Evolutionary conservation across 2,797 vertebrate genomes (phyloP).

Genomic region (Australoheros facetus): DNA sequence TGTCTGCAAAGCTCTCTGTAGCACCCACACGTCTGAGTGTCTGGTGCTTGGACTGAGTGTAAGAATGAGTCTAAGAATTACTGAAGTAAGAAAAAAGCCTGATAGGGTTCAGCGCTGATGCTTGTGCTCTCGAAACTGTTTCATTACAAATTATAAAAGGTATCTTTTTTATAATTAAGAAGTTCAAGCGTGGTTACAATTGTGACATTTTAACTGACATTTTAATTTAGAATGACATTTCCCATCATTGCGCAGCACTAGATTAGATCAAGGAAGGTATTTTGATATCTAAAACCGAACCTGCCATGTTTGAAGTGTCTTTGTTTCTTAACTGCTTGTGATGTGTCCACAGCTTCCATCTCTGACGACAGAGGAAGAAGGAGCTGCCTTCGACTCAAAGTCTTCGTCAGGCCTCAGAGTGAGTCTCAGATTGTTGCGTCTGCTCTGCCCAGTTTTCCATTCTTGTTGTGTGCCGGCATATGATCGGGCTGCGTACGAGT

Average conservation of each 20-base stretch:
- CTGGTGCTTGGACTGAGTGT: neutral
- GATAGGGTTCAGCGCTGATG: neutral
- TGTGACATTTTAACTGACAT: constrained; percentile 24
- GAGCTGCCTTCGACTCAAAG: constrained; percentile 94
- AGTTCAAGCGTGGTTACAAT: constrained; percentile 14
- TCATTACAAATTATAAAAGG: neutral
- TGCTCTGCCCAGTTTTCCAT: constrained; percentile 7
- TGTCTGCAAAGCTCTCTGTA: neutral
- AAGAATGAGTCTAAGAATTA: neutral
- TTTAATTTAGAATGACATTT: constrained; percentile 25
- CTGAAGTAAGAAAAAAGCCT: neutral
- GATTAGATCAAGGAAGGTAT: constrained; percentile 9
- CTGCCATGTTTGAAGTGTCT: neutral
- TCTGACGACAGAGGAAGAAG: constrained; percentile 90
- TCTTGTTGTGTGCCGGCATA: neutral
- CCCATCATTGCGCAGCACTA: neutral
- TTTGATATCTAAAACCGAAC: constrained; percentile 1
- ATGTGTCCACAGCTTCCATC: constrained; percentile 86
- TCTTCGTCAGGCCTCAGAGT: constrained; percentile 96
- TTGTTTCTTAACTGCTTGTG: constrained; percentile 17
- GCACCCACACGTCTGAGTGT: neutral
- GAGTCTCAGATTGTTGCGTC: constrained; percentile 77
- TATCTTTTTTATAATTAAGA: constrained; percentile 8
- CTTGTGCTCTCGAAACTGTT: neutral
- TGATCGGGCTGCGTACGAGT: constrained; percentile 4